phyloP scores from a whole-genome alignment of 1,140 invertebrate genomes.

The Mactra quadrangularis region DNA sequence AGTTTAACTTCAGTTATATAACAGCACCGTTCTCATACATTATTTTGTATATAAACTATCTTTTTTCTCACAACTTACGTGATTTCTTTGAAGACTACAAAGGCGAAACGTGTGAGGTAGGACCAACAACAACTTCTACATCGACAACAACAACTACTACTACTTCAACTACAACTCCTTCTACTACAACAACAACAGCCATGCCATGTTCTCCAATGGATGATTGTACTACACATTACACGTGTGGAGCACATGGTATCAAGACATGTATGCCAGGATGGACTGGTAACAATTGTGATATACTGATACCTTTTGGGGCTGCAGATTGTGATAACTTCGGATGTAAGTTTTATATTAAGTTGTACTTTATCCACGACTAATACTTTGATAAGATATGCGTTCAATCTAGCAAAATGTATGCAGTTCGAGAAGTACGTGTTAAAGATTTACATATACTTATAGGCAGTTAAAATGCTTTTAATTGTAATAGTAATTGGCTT shows the following conservation, averaged over 20 bases:
- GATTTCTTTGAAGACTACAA: conserved; percentile 24
- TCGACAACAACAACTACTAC: conserved; percentile 27
- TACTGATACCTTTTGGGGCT: conserved; percentile 14
- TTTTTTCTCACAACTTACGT: background rate
- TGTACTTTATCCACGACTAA: too few relatives aligned
- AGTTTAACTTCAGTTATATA: too few relatives aligned
- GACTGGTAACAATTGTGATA: conserved; percentile 23
- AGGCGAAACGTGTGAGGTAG: conserved; percentile 16
- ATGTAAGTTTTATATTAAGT: too few relatives aligned
- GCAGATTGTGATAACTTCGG: conserved; percentile 43
- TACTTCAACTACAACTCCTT: background rate
- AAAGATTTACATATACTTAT: too few relatives aligned
- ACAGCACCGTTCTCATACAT: too few relatives aligned
- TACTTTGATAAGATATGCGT: too few relatives aligned
- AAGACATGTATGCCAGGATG: conserved; percentile 29
- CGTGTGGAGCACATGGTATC: background rate
- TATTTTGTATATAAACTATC: too few relatives aligned
- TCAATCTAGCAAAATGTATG: too few relatives aligned
- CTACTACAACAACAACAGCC: background rate
- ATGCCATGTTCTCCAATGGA: background rate
- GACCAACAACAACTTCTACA: conserved; percentile 22
- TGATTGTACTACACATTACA: conserved; percentile 31
- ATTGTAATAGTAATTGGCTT: too few relatives aligned
- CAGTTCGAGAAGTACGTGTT: too few relatives aligned
- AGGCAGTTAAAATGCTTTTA: too few relatives aligned